Base-by-base conservation (phyloP, 2,113 vertebrate species). In the Mirza zaza region DNA sequence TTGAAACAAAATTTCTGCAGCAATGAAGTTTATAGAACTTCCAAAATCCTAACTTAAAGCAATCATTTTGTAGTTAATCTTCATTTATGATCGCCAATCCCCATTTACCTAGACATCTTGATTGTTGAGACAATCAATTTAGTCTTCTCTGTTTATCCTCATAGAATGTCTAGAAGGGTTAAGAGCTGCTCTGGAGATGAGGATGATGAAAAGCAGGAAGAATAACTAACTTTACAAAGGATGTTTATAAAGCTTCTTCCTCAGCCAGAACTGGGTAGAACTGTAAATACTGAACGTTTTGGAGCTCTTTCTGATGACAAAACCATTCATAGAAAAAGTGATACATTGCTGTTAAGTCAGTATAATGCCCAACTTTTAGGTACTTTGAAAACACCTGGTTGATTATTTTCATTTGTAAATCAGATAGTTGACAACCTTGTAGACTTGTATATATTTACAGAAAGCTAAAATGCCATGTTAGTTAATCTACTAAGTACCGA, bases 11-110 rank as follows among this genome's bases (percentile, higher is more conserved):
- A 92, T 96, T 90, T 95, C 76, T 90, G n/a, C 3, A 84, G 13
- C 15, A 95, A 73, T 95, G 92, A 96, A 96, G 94, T 92, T 95
- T 95, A 91, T 39, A 97, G 83, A 91, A 94, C 91, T 6, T 95
- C 59, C 65, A 92, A 96, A 96, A 50, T 73, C n/a, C 45, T 91
- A 88, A 71, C 90, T 14, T 45, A 87, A 95, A 87, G 23, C 27
- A 76, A 75, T 94, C 65, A 79, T 95, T 92, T 88, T 93, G 17
- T 93, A 81, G 63, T 95, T 90, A 91, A 52, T 90, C 75, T 88
- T 94, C 68, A 27, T 87, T 91, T 93, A 71, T 90, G 68, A 95
- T 39, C 52, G 12, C 29, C 36, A 3, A 21, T 59, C 6, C 8
- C 23, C 14, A 55, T 80, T 89, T 94, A 17, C 20, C 12, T 87